Conservation (phyloP, 2,797 vertebrate genomes). For the Alca torda region DNA sequence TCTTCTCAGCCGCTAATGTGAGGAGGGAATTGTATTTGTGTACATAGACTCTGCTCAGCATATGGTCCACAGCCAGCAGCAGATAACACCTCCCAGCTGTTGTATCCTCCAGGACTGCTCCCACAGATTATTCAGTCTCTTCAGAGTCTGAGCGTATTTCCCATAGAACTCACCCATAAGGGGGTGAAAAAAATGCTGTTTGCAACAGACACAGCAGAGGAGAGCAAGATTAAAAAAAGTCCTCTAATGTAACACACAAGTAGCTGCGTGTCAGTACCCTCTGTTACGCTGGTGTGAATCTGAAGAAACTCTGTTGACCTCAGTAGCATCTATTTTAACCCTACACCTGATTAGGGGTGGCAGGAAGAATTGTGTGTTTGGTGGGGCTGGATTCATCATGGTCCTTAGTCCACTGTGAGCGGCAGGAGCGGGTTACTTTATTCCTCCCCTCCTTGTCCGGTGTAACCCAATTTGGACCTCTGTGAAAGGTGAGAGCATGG, state of each 20-base stretch:
- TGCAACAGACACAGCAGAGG: background rate
- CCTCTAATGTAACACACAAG: background rate
- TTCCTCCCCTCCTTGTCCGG: background rate
- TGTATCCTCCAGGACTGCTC: background rate
- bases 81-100: slow-evolving; percentile 44
- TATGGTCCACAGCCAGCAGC: slow-evolving; percentile 25
- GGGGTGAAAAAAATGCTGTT: background rate
- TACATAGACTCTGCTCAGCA: background rate
- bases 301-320: background rate
- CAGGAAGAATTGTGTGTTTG: background rate
- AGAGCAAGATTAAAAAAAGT: background rate
- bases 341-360: background rate
- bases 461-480: background rate
- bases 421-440: background rate
- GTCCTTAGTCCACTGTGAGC: background rate
- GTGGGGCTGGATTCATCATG: background rate
- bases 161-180: background rate
- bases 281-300: background rate
- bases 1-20: slow-evolving; percentile 6
- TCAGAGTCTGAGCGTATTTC: background rate
- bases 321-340: background rate
- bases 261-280: background rate
- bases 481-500: background rate
- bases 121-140: background rate
- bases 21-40: background rate